phyloP scores from a whole-genome alignment of 1,140 invertebrate species.

The Carposina sasakii region DNA sequence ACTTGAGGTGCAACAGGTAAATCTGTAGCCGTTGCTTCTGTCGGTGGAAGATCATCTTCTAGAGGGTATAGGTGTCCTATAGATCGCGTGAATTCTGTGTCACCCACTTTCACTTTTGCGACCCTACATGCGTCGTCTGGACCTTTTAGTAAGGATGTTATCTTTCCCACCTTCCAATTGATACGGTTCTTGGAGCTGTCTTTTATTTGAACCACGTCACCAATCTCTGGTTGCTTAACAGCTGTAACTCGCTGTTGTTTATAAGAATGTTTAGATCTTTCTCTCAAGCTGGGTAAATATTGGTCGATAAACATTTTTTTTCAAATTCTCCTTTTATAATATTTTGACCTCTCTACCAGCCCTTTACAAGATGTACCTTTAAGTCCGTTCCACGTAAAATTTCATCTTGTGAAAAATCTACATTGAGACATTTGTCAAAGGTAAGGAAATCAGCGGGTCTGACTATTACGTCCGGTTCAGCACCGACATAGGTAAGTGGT shows the following conservation, averaged over 20 bases:
- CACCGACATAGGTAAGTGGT: conserved; percentile 4
- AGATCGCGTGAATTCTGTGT: neutral
- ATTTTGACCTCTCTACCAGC: conserved; percentile 7
- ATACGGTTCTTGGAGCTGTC: neutral
- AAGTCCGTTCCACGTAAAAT: neutral
- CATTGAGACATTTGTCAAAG: neutral
- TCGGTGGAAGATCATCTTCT: neutral
- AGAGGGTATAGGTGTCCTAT: conserved; percentile 7
- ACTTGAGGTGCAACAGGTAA: no score
- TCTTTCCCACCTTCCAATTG: conserved; percentile 11
- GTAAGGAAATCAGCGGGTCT: conserved; percentile 11
- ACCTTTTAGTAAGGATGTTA: neutral
- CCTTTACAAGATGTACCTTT: conserved; percentile 1
- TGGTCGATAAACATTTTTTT: conserved; percentile 8
- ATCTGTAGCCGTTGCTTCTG: no score
- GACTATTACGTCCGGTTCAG: conserved; percentile 1
- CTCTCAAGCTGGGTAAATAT: conserved; percentile 9
- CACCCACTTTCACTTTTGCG: conserved; percentile 3
- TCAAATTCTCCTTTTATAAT: conserved; percentile 7
- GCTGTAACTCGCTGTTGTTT: neutral
- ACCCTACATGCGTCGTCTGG: conserved; percentile 3
- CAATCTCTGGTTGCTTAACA: neutral
- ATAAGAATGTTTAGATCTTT: neutral
- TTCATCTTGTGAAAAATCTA: neutral
- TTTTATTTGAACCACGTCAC: conserved; percentile 9